Base-by-base conservation (phyloP, 2,888 invertebrate species). In the Belgica antarctica region DNA sequence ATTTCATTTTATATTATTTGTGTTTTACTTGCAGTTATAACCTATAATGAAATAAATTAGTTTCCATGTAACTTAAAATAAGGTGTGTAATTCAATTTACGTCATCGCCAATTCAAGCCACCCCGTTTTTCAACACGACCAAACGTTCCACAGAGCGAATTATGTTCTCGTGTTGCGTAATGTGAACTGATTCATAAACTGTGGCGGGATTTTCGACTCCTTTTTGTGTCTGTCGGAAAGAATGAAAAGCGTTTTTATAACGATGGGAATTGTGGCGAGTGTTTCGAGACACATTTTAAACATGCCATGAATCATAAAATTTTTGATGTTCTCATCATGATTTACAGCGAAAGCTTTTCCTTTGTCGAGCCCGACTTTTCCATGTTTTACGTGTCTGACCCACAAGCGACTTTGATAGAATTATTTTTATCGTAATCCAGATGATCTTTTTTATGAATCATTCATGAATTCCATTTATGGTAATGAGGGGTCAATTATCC, bases 381-480 rank as follows among this genome's bases (percentile, higher is more conserved):
- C 31, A 31, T 31, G 4, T 41, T 41, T 41, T 17, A 22, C 52
- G 52, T 52, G 17, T n/a, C n/a, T 17, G 22, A 22, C 52, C 52
- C 22, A n/a, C n/a, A 22, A 52, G 52, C 52, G 5, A 3, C 19
- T 52, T 52, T 52, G 52, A 52, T 52, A 22, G 52, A 52, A 52
- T 52, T 52, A 52, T 4, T 52, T 31, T 31, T 52, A 10, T 24
- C n/a, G 62, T 62, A 62, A 62, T 62, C 63, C 34, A 24, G 41
- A 63, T 63, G 63, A 63, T 36, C 63, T 63, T 31, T n/a, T 7
- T 63, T 1, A 62, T 31, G 31, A 8, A 31, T 62, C 19, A 28
- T 34, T 31, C 10, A 62, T 62, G 27, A 63, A 63, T 63, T 63
- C n/a, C 63, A 41, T 66, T 66, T 66, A 66, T 66, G 65, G 25